A percentile compares a stretch with the other conserved stretches of the same genome.
phyloP scores from a whole-genome alignment of 2,113 vertebrate species.

The Paraplagusia blochii region DNA sequence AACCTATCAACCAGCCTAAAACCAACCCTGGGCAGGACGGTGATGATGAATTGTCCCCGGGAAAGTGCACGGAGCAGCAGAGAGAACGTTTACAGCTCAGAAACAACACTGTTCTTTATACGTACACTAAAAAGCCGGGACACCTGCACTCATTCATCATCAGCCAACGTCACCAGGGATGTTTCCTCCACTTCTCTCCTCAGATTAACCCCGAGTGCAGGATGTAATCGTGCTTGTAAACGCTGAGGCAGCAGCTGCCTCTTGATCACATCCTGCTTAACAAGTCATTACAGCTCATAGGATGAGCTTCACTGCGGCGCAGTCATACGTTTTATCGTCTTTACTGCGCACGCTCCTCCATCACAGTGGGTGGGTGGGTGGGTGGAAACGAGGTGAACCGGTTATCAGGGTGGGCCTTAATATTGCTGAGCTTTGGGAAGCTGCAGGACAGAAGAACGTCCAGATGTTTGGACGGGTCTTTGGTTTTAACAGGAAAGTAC shows the following conservation, averaged over 20 bases:
- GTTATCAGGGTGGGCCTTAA: not conserved
- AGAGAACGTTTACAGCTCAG: too few relatives aligned
- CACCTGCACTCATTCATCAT: slow-evolving; percentile 42
- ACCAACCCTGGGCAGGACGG: too few relatives aligned
- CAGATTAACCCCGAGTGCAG: slow-evolving; percentile 47
- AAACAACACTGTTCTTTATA: not conserved
- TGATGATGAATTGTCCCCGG: too few relatives aligned
- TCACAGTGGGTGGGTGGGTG: slow-evolving; percentile 16
- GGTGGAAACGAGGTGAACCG: slow-evolving; percentile 4
- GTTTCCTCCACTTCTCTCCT: slow-evolving; percentile 35
- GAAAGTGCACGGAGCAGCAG: not conserved
- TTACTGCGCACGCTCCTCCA: slow-evolving; percentile 41
- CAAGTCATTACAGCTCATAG: slow-evolving; percentile 61
- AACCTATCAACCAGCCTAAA: too few relatives aligned
- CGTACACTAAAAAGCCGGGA: slow-evolving; percentile 28
- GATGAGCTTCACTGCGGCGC: slow-evolving; percentile 33
- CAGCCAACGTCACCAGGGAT: slow-evolving; percentile 36
- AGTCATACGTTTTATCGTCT: slow-evolving; percentile 42
- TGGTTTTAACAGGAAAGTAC: slow-evolving; percentile 13
- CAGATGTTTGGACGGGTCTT: not conserved
- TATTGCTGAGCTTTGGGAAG: not conserved
- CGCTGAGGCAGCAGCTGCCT: slow-evolving; percentile 65
- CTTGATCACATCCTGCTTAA: slow-evolving; percentile 63
- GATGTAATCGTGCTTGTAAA: slow-evolving; percentile 52
- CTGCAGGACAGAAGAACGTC: not conserved